Evolutionary conservation across 2,888 invertebrate genomes (phyloP).

Genomic region (Alentia gelatinosa): DNA sequence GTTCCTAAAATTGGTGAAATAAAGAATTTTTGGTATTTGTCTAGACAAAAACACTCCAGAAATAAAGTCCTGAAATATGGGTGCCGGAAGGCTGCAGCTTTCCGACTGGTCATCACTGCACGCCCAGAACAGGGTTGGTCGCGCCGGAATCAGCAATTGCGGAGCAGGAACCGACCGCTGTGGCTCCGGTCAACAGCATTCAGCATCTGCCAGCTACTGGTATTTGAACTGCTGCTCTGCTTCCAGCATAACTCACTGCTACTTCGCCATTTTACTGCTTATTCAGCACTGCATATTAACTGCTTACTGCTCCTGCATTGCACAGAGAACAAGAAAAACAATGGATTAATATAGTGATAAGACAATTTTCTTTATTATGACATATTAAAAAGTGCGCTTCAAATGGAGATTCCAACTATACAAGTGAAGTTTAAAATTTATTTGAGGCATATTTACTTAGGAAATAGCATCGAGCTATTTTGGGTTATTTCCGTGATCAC

Average conservation of each 20-base stretch:
- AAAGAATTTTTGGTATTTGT: too few species aligned
- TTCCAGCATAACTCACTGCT: conserved; percentile 31
- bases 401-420: not conserved
- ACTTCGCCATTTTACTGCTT: conserved; percentile 32
- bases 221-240: conserved; percentile 10
- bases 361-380: not conserved
- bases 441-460: conserved; percentile 9
- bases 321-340: conserved; percentile 56
- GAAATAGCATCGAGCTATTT: not conserved
- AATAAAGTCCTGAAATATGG: not conserved
- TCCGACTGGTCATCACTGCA: conserved; percentile 14
- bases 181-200: conserved; percentile 21
- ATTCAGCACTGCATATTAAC: conserved; percentile 56
- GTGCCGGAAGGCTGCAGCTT: not conserved
- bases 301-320: conserved; percentile 57
- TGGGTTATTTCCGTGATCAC: not conserved
- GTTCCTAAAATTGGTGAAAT: too few species aligned
- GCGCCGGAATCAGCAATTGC: not conserved
- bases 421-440: conserved; percentile 18
- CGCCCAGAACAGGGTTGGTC: conserved; percentile 10
- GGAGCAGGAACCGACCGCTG: not conserved
- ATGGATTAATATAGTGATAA: conserved; percentile 37
- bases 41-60: too few species aligned
- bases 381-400: not conserved
- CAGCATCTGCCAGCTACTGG: conserved; percentile 45